Base-by-base conservation (phyloP, 2,113 vertebrate species). In the Procavia capensis region DNA sequence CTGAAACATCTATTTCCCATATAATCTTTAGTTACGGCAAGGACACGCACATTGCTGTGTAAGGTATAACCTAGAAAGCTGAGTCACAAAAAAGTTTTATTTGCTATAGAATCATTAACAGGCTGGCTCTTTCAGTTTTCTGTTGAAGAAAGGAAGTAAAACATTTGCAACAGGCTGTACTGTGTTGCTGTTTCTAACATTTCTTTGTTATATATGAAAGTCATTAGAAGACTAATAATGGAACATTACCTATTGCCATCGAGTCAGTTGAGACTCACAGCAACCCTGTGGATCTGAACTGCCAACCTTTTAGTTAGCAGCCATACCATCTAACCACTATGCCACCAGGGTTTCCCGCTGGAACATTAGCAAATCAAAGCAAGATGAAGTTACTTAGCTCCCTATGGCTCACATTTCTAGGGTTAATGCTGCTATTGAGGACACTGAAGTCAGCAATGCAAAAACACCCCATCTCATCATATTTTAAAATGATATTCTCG, bases 361-460 rank as follows among this genome's bases (percentile, higher is more conserved):
- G 41, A 95, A 96, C 89, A 95, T 84, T 93, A 61, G 25, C 61
- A 61, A 94, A 87, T 94, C 82, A 79, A 88, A 97, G 91, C 93
- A 76, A 27, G 68, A 70, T 94, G 43, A 94, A 29, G 64, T 95
- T 70, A 85, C 76, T 59, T 87, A 68, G 50, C 47, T 89, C 74
- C 63, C 43, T 83, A 43, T 81, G 63, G 50, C 34, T 97, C 2
- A 9, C 13, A 72, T 89, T 84, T 75, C 96, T 74, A 16, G 27
- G 72, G 27, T 83, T 95, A 96, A 96, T 45, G 90, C n/a, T 94
- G 86, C 68, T 97, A 80, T 74, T 97, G 92, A 97, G 64, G 87
- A 61, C 85, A 96, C 45, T 14, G n/a, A 78, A 43, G 81, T 17
- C 57, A 91, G 61, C 39, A 94, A 95, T 75, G 95, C 50, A 90